A percentile compares a stretch with the other conserved stretches of the same genome.
Conservation (phyloP, 2,113 vertebrate genomes). For the Dendropsophus ebraccatus region DNA sequence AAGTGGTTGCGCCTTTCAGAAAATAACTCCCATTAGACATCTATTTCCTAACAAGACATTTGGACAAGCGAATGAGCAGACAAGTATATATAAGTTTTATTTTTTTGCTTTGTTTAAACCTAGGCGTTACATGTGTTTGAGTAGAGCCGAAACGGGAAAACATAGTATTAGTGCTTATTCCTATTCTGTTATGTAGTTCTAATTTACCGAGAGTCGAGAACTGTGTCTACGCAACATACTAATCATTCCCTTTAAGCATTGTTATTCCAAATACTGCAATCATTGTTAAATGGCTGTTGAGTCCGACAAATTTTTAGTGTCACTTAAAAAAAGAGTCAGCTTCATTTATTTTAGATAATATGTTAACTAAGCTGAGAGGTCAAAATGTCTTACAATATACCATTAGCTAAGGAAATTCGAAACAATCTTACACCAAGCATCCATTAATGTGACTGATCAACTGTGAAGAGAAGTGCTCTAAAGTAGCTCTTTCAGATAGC, state of each 20-base stretch:
- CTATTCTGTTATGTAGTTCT: not conserved
- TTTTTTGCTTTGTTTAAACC: not conserved
- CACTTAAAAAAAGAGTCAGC: constrained; percentile 16
- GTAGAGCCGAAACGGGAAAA: not conserved
- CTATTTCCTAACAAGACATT: too few species aligned
- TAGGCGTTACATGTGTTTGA: not conserved
- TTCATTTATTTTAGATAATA: constrained; percentile 22
- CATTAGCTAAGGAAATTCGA: constrained; percentile 37
- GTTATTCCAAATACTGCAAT: not conserved
- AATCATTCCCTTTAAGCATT: not conserved
- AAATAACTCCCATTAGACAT: too few species aligned
- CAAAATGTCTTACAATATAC: constrained; percentile 30
- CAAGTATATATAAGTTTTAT: too few species aligned
- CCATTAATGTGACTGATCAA: constrained; percentile 44
- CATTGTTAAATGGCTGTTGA: not conserved
- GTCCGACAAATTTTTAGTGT: not conserved
- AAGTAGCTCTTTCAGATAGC: not conserved
- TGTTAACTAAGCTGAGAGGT: constrained; percentile 30
- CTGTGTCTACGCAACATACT: not conserved
- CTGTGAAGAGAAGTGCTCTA: constrained; percentile 24
- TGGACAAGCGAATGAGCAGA: too few species aligned
- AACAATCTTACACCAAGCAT: constrained; percentile 36
- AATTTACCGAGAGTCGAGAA: not conserved
- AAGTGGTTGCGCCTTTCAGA: too few species aligned
- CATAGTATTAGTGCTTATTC: not conserved